Evolutionary conservation across 1,140 invertebrate species (phyloP).

Genomic region (Saxidomus purpurata): DNA sequence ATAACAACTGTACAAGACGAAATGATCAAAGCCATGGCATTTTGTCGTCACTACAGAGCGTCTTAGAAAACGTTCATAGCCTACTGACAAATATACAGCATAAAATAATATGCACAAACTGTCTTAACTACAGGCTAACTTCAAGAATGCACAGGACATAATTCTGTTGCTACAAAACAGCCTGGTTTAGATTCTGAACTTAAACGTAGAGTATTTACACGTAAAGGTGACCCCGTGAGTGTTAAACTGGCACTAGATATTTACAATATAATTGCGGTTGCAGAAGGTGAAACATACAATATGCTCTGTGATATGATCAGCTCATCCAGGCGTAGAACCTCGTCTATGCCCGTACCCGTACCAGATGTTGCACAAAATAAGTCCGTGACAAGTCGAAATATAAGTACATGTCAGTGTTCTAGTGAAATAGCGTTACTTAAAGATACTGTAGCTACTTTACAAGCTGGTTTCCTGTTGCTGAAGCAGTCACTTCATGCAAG

Average conservation of each 20-base stretch:
- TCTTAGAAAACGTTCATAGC: too few relatives aligned
- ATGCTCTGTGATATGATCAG: neutral
- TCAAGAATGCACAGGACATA: too few relatives aligned
- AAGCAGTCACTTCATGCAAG: too few relatives aligned
- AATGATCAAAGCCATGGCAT: too few relatives aligned
- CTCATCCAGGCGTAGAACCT: neutral
- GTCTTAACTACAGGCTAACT: too few relatives aligned
- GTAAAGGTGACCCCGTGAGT: neutral
- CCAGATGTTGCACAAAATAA: neutral
- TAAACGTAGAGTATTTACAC: neutral
- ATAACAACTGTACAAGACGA: too few relatives aligned
- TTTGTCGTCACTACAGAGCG: too few relatives aligned
- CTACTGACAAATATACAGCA: too few relatives aligned
- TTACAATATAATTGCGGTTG: neutral
- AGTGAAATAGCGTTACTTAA: neutral
- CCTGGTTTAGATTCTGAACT: neutral
- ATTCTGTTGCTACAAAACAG: too few relatives aligned
- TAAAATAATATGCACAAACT: too few relatives aligned
- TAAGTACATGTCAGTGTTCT: neutral
- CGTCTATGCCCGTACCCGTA: neutral
- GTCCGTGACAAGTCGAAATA: neutral
- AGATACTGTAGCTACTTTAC: neutral
- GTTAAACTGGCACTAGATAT: neutral
- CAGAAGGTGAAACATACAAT: neutral
- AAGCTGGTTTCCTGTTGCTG: neutral